These are phyloP conservation scores for Neomorphus geoffroyi DNA, from an alignment of 2,797 vertebrate genomes.

Conservation along the genomic window DNA sequence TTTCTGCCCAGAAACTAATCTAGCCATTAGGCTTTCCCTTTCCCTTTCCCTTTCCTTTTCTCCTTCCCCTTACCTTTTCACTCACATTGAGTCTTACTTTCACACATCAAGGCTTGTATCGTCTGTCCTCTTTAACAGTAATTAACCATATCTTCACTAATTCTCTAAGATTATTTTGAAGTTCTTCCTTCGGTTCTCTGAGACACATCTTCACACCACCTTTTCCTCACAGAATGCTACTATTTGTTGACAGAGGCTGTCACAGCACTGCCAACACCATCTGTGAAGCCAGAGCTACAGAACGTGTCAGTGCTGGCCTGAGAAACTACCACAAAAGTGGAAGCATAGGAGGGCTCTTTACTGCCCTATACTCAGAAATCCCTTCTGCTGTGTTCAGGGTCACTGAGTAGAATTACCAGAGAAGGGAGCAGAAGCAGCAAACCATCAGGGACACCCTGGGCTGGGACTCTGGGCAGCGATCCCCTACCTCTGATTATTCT, in stretches of 20 bases:
- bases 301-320: background rate
- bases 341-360: background rate
- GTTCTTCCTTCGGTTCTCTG: background rate
- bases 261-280: background rate
- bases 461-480: background rate
- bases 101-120: background rate
- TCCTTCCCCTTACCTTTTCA: background rate
- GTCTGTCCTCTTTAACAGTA: background rate
- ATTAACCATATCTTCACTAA: background rate
- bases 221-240: background rate
- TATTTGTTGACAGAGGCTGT: background rate
- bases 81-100: background rate
- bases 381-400: background rate
- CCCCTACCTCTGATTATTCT: no score
- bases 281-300: background rate
- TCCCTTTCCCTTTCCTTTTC: background rate
- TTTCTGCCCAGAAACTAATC: background rate
- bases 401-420: background rate
- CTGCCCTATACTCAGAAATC: fast-evolving
- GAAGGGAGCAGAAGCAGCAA: background rate
- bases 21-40: background rate
- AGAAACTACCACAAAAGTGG: background rate
- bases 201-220: background rate
- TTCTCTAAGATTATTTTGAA: background rate
- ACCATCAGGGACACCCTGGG: background rate